Conservation (phyloP, 2,888 invertebrate species). For the Caenorhabditis imperialis region DNA sequence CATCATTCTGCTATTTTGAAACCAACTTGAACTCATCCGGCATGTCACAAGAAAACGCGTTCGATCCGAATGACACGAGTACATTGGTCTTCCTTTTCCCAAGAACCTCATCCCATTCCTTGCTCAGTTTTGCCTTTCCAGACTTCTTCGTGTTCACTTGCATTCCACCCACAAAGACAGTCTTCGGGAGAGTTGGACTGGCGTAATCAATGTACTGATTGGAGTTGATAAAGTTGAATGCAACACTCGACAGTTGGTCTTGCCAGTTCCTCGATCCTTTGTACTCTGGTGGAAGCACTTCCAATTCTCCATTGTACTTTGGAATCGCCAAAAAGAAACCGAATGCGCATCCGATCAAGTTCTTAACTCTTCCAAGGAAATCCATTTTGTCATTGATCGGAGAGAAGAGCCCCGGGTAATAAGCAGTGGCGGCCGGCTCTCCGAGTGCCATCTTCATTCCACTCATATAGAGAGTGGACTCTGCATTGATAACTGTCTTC, state of each 20-base stretch:
- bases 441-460: conserved; percentile 28
- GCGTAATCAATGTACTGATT: conserved; percentile 53
- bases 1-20: background rate
- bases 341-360: conserved; percentile 4
- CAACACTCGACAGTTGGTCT: conserved; percentile 14
- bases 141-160: conserved; percentile 47
- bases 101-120: conserved; percentile 45
- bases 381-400: conserved; percentile 14
- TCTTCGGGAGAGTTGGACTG: conserved; percentile 47
- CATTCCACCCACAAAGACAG: conserved; percentile 51
- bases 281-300: conserved; percentile 3
- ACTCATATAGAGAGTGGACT: conserved; percentile 19
- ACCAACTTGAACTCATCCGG: conserved; percentile 36
- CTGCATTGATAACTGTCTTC: conserved; percentile 24
- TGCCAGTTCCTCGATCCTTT: conserved; percentile 13
- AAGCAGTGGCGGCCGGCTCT: conserved; percentile 30
- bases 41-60: conserved; percentile 35
- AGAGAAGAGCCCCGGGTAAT: conserved; percentile 31
- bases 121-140: conserved; percentile 1
- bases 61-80: conserved; percentile 54
- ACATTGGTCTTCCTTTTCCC: conserved; percentile 25
- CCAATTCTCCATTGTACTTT: conserved; percentile 8
- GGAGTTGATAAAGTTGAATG: conserved; percentile 42
- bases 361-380: conserved; percentile 26
- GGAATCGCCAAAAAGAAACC: background rate